These are phyloP conservation scores for Trematocara zebra DNA, from an alignment of 2,113 vertebrate genomes.

Conservation along the genomic window DNA sequence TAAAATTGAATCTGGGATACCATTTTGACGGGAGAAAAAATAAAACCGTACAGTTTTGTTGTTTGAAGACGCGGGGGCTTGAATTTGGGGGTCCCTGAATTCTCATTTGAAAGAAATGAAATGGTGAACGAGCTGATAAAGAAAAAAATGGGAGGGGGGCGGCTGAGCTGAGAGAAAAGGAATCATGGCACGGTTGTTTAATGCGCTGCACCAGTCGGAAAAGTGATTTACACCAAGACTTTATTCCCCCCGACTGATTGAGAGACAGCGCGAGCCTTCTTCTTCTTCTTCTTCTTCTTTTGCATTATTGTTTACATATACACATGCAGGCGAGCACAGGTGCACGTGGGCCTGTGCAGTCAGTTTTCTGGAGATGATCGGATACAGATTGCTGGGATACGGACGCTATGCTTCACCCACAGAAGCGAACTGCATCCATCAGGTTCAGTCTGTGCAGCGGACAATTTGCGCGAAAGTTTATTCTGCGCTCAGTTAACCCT, in stretches of 20 bases:
- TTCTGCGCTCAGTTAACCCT: neutral
- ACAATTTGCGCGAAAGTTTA: neutral
- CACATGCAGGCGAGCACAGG: neutral
- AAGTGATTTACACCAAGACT: slow-evolving; percentile 92
- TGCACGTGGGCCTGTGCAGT: neutral
- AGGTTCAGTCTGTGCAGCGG: neutral
- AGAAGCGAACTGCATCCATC: neutral
- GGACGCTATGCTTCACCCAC: neutral
- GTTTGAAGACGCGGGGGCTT: slow-evolving; percentile 84
- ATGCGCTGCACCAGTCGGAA: slow-evolving; percentile 84
- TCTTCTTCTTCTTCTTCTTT: neutral
- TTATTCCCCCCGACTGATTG: slow-evolving; percentile 86
- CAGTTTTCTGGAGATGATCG: neutral
- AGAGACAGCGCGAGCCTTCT: slow-evolving; percentile 75
- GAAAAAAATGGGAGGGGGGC: slow-evolving; percentile 61
- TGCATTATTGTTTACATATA: neutral
- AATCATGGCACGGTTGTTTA: slow-evolving; percentile 85
- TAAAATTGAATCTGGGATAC: slow-evolving; percentile 99
- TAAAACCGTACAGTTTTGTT: slow-evolving; percentile 82
- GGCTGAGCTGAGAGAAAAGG: slow-evolving; percentile 82
- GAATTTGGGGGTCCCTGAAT: slow-evolving; percentile 91
- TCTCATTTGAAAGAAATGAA: slow-evolving; percentile 93
- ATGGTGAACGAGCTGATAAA: slow-evolving; percentile 95
- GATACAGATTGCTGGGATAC: neutral
- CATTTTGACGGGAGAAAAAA: slow-evolving; percentile 84